These are phyloP conservation scores for Epiperipatus broadwayi DNA, from an alignment of 2,888 invertebrate species.

Conservation along the genomic window DNA sequence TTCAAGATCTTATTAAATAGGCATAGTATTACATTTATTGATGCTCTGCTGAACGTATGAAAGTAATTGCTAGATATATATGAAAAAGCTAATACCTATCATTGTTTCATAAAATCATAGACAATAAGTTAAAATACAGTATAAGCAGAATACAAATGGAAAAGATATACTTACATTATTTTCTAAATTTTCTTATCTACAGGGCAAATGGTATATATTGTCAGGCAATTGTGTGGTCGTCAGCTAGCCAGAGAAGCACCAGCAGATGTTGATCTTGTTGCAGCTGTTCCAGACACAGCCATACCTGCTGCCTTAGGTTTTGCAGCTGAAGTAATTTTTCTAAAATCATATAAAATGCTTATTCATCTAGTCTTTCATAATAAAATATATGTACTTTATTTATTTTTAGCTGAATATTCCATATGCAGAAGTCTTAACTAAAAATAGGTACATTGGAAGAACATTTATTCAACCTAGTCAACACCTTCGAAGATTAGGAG, in stretches of 20 bases:
- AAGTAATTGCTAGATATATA: no score
- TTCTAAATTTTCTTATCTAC: conserved; percentile 17
- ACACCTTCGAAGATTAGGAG: conserved; percentile 67
- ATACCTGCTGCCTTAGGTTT: conserved; percentile 93
- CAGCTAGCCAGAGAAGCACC: conserved; percentile 77
- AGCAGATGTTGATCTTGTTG: conserved; percentile 81
- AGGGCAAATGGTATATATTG: conserved; percentile 87
- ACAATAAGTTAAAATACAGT: no score
- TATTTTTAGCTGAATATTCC: conserved; percentile 53
- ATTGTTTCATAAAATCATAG: no score
- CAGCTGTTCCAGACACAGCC: conserved; percentile 82
- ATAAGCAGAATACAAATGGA: no score
- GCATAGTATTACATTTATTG: no score
- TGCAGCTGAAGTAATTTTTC: conserved; percentile 46
- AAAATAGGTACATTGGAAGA: conserved; percentile 83
- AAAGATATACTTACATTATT: background rate
- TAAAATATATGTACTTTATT: conserved; percentile 10
- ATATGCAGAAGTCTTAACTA: conserved; percentile 84
- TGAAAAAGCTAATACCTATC: no score
- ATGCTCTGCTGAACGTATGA: no score
- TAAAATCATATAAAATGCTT: background rate
- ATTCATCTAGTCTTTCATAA: conserved; percentile 8
- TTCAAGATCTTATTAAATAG: no score
- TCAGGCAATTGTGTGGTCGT: conserved; percentile 76
- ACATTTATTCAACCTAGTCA: conserved; percentile 95